A percentile compares a stretch with the other conserved stretches of the same genome.
These are phyloP conservation scores for Fundulus diaphanus DNA, from an alignment of 2,797 vertebrate species.

Conservation along the genomic window DNA sequence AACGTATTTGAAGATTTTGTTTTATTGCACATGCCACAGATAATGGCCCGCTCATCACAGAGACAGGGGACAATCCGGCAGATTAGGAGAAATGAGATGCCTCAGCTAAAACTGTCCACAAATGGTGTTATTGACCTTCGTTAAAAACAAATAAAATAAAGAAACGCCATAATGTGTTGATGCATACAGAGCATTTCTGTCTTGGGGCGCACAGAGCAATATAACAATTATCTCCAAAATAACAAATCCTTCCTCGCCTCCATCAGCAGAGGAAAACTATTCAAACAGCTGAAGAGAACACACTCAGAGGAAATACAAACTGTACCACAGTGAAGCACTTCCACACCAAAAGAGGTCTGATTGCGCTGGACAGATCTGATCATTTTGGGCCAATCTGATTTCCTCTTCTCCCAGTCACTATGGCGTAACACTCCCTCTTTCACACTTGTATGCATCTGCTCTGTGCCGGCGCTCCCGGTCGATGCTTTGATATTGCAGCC, in stretches of 20 bases:
- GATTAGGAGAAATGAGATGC: conserved; percentile 21
- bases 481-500: conserved; percentile 49
- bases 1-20: conserved; percentile 13
- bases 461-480: conserved; percentile 35
- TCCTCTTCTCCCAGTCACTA: conserved; percentile 9
- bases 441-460: conserved; percentile 15
- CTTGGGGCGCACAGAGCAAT: conserved; percentile 18
- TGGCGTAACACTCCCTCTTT: conserved; percentile 4
- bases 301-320: conserved; percentile 45
- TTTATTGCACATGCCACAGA: conserved; percentile 6
- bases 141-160: conserved; percentile 15
- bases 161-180: conserved; percentile 26
- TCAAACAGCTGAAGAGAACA: conserved; percentile 27
- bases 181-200: conserved; percentile 25
- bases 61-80: conserved; percentile 17
- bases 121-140: conserved; percentile 23
- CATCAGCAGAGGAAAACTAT: conserved; percentile 32
- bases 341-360: conserved; percentile 37
- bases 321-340: conserved; percentile 26
- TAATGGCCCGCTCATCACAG: conserved; percentile 10
- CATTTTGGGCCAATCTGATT: conserved; percentile 13
- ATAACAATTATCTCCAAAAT: conserved; percentile 44
- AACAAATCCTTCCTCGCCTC: not conserved
- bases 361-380: conserved; percentile 27
- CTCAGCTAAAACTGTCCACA: not conserved